Evolutionary conservation across 2,888 invertebrate species (phyloP), one percentile per base, ranked within the genome.

Genomic region (Sialis fuliginosa): DNA sequence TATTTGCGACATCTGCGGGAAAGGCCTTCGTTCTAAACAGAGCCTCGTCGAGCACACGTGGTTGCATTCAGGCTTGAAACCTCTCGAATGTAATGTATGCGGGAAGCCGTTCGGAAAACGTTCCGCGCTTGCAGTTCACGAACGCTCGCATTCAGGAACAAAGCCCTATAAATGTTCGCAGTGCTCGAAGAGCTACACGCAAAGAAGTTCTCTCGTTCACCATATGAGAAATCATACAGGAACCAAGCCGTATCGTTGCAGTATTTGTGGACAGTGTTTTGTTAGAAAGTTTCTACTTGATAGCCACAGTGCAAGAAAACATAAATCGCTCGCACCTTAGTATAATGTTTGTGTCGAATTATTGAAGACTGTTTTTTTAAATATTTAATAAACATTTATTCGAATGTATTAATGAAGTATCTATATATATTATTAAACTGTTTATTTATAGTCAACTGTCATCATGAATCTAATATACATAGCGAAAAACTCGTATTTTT

Each of bases 221-320:
- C 74, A 74, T 53, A 63, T 62, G 34, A 58, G 72, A 45, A 69
- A 69, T 48, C 75, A 74, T 50, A 70, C 71, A 0, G 72, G 73
- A 6, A 73, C 71, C 52, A 62, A 63, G 45, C 61, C 70, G 13
- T 70, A 68, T 51, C 63, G 72, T 1, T 77, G 77, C 51, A 64
- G 68, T 6, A 62, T 67, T 8, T 77, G 77, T 44, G 69, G 65
- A 1, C 68, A 69, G 44, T 70, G 73, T 0, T 77, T 75, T 48
- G 71, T 73, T 1, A 74, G 75, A 45, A 64, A 66, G 10, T 68
- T 72, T 0, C 71, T 72, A 34, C 58, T 73, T 45, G 74, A 72
- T 48, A 57, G 69, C 32, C 76, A 75, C 53, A 58, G 65, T 12
- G n/a, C 32, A 7, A 42, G 12, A 8, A 37, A 37, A 37, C 37